Base-by-base conservation (phyloP, 2,888 invertebrate genomes). In the Synergus gifuensis region DNA sequence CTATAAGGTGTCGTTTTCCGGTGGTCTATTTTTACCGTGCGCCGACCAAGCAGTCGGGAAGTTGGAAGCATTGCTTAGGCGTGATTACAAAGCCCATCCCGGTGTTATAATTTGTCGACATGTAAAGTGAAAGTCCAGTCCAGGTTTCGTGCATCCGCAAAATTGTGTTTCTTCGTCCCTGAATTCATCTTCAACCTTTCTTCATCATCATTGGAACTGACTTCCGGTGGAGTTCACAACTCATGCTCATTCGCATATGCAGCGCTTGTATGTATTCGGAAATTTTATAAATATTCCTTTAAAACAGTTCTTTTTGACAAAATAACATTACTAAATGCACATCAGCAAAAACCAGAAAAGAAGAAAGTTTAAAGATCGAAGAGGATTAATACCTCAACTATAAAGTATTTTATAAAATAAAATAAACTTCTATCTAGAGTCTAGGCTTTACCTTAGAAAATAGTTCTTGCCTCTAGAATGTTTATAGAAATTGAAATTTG, bases 201-300 rank as follows among this genome's bases (percentile, higher is more conserved):
- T n/a, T 16, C 54, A 36, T 54, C 22, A 22, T 28, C 7, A 4
- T 36, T 63, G 40, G 49, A 36, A 14, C 28, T 28, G 46, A 73
- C 69, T 73, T 49, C 49, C 54, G 36, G 16, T 73, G 49, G 49
- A 73, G 4, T 46, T 46, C 16, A 16, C 49, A 49, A n/a, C 69
- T 49, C 36, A n/a, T 36, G 49, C 49, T 73, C 28, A 28, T 22
- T 36, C 69, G 69, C 69, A 54, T 54, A 73, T 73, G 69, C 69
- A 73, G 36, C 54, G 69, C n/a, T 73, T 73, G 69, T 73, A 73
- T 46, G 69, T 73, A 73, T 73, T 8, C 40, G n/a, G 9, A n/a
- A 44, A 67, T 46, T 44, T 82, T 81, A 82, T 82, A 82, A 82
- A 83, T 82, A 82, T 82, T 83, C 78, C 80, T 60, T 79, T 81